Conservation (phyloP, 2,888 invertebrate genomes). For the Ischnus inquisitorius region DNA sequence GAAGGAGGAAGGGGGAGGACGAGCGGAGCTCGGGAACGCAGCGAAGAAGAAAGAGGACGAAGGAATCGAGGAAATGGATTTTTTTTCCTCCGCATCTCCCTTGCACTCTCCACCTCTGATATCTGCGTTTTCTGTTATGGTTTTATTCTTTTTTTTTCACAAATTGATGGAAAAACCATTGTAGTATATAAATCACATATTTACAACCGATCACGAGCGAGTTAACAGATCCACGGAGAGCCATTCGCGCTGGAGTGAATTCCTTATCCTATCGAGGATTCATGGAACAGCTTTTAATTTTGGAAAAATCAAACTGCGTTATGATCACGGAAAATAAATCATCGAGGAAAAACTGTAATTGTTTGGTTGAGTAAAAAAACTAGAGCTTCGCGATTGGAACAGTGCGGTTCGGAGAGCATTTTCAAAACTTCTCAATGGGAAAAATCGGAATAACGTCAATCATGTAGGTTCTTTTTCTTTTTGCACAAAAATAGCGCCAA, state of each 20-base stretch:
- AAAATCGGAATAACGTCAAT: too few species aligned
- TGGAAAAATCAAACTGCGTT: neutral
- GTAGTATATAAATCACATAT: neutral
- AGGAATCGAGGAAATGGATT: slow-evolving; percentile 34
- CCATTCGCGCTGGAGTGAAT: slow-evolving; percentile 31
- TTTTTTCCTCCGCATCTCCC: slow-evolving; percentile 1
- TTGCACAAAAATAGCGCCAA: too few species aligned
- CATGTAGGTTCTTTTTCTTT: too few species aligned
- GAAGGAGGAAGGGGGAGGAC: slow-evolving; percentile 51
- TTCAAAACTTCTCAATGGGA: too few species aligned
- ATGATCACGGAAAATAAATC: neutral
- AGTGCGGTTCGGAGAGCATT: too few species aligned
- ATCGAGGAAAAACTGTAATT: neutral
- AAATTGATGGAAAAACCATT: slow-evolving; percentile 32
- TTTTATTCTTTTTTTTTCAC: slow-evolving; percentile 11
- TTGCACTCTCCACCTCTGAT: neutral
- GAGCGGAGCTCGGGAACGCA: slow-evolving; percentile 38
- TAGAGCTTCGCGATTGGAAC: neutral
- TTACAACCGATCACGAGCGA: slow-evolving; percentile 30
- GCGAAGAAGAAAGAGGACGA: slow-evolving; percentile 25
- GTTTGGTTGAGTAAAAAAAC: neutral
- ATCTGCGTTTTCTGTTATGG: neutral
- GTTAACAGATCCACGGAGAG: slow-evolving; percentile 5
- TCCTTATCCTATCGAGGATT: neutral
- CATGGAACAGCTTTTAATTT: neutral